These are phyloP conservation scores for Arvicanthis niloticus DNA, from an alignment of 2,113 vertebrate genomes.

Conservation along the genomic window DNA sequence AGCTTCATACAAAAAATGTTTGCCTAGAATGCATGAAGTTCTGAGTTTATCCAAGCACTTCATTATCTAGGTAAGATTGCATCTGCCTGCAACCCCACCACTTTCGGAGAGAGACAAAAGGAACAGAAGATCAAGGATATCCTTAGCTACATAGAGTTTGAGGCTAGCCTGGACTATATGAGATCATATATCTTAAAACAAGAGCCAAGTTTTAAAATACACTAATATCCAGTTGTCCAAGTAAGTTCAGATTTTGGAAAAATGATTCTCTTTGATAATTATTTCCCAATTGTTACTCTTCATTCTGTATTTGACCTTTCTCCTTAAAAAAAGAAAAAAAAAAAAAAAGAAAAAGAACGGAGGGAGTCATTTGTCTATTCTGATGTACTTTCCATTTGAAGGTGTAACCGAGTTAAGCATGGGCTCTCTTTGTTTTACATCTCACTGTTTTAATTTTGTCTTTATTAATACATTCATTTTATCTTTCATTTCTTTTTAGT, in stretches of 20 bases:
- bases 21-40: background rate
- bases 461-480: background rate
- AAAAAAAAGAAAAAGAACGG: background rate
- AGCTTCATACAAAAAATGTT: background rate
- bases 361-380: background rate
- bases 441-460: background rate
- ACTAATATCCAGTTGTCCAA: background rate
- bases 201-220: background rate
- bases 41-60: background rate
- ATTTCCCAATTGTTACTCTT: background rate
- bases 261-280: background rate
- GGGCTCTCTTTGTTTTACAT: background rate
- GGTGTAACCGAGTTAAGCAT: background rate
- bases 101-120: background rate
- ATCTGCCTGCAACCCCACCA: background rate
- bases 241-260: background rate
- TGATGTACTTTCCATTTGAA: background rate
- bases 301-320: background rate
- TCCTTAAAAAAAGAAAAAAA: background rate
- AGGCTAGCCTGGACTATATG: background rate
- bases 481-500: background rate
- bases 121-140: background rate
- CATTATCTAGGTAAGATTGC: background rate
- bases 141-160: background rate
- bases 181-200: background rate